Conservation (phyloP, 64 coral and sea anemone species). For the Pocillopora verrucosa region DNA sequence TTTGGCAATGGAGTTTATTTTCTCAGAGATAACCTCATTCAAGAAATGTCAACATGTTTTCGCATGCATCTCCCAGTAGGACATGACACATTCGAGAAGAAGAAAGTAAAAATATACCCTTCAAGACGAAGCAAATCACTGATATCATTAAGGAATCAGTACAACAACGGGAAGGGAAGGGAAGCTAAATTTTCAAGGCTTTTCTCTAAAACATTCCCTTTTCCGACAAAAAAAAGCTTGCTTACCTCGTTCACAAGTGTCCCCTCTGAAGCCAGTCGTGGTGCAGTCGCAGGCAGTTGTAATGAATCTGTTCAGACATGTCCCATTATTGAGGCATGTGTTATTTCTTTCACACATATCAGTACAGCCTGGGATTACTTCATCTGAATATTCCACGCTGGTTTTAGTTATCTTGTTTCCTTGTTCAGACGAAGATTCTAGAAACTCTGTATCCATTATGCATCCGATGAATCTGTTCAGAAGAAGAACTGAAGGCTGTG, state of each 20-base stretch:
- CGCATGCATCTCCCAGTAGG: not conserved
- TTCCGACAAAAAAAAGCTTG: not conserved
- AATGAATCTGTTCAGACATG: slow-evolving; percentile 25
- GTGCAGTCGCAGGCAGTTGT: slow-evolving; percentile 28
- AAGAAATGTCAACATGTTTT: not conserved
- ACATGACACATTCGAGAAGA: too few relatives aligned
- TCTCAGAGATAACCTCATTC: not conserved
- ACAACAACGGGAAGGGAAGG: not conserved
- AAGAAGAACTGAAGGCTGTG: slow-evolving; percentile 2
- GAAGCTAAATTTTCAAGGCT: not conserved
- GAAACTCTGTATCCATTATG: slow-evolving; percentile 1
- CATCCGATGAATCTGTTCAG: slow-evolving; percentile 13
- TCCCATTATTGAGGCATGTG: not conserved
- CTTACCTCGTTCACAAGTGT: not conserved
- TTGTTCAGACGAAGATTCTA: not conserved
- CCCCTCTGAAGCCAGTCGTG: slow-evolving; percentile 16
- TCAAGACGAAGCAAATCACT: not conserved
- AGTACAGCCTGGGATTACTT: not conserved
- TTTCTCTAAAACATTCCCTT: too few relatives aligned
- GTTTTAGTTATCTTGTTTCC: not conserved
- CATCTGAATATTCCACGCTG: slow-evolving; percentile 2
- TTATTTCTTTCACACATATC: slow-evolving; percentile 20
- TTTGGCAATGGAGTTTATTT: not conserved
- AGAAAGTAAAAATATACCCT: not conserved
- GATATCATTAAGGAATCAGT: not conserved